phyloP scores from a whole-genome alignment of 2,888 invertebrate genomes.

The Hydrotaea cyrtoneurina region DNA sequence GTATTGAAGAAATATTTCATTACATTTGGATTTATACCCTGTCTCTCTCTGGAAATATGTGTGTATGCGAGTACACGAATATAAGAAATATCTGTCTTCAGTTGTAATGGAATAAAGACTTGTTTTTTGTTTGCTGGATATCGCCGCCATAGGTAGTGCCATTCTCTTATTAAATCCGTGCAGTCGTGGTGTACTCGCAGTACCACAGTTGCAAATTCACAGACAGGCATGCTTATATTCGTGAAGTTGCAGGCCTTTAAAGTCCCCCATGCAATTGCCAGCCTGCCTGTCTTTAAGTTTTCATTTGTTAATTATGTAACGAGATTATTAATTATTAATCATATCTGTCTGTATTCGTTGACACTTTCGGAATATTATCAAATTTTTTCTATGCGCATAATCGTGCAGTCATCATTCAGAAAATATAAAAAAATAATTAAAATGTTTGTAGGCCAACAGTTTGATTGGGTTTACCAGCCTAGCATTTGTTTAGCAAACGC shows the following conservation, averaged over 20 bases:
- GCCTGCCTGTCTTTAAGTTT: neutral
- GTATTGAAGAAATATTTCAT: too few species aligned
- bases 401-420: too few species aligned
- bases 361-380: neutral
- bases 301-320: neutral
- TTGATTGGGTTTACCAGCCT: too few species aligned
- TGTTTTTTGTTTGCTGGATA: neutral
- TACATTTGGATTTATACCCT: too few species aligned
- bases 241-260: neutral
- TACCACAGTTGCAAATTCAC: neutral
- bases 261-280: neutral
- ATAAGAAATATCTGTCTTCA: too few species aligned
- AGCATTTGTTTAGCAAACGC: too few species aligned
- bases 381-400: neutral
- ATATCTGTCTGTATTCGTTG: neutral
- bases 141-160: neutral
- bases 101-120: constrained; percentile 6
- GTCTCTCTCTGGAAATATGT: too few species aligned
- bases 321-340: neutral
- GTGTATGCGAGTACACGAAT: too few species aligned
- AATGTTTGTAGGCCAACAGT: neutral
- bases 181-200: neutral
- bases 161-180: constrained; percentile 10
- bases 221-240: neutral
- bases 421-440: neutral